A percentile compares a stretch with the other conserved stretches of the same genome.
Conservation (phyloP, 2,113 vertebrate genomes). For the Mesocricetus auratus region DNA sequence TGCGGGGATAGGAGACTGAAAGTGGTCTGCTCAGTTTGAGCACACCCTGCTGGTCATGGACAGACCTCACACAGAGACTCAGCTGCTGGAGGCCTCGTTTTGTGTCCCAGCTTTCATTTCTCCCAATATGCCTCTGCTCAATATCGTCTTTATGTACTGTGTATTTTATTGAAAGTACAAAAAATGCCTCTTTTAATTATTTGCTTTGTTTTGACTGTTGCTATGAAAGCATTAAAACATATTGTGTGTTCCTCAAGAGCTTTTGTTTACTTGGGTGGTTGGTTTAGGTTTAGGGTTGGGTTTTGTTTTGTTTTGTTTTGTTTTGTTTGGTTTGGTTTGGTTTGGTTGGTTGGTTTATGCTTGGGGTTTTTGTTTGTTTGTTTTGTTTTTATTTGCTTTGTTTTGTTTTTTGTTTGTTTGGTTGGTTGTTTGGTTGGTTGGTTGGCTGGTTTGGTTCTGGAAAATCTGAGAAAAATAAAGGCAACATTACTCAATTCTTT, state of each 20-base stretch:
- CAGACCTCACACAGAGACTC: slow-evolving; percentile 93
- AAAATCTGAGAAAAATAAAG: slow-evolving; percentile 82
- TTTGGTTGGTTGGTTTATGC: neutral
- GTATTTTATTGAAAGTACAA: slow-evolving; percentile 85
- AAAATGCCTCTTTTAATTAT: slow-evolving; percentile 75
- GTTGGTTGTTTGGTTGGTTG: neutral
- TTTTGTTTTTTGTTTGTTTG: neutral
- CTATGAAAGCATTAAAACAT: slow-evolving; percentile 77
- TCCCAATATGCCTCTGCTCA: slow-evolving; percentile 55
- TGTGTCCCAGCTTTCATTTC: slow-evolving; percentile 90
- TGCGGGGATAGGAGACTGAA: slow-evolving; percentile 95
- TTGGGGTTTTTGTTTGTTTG: slow-evolving; percentile 24
- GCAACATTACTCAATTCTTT: slow-evolving; percentile 74
- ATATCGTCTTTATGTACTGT: slow-evolving; percentile 69
- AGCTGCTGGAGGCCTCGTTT: slow-evolving; percentile 94
- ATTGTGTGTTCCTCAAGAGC: slow-evolving; percentile 75
- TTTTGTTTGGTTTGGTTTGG: neutral
- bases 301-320: too few relatives aligned
- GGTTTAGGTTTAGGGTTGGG: neutral
- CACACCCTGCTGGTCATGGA: slow-evolving; percentile 98
- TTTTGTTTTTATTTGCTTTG: neutral
- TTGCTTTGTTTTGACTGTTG: slow-evolving; percentile 84
- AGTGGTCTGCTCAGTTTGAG: slow-evolving; percentile 97
- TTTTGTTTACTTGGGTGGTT: neutral
- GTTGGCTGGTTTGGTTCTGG: slow-evolving; percentile 52